Evolutionary conservation across 2,113 vertebrate genomes (phyloP).

Genomic region (Camelus dromedarius): DNA sequence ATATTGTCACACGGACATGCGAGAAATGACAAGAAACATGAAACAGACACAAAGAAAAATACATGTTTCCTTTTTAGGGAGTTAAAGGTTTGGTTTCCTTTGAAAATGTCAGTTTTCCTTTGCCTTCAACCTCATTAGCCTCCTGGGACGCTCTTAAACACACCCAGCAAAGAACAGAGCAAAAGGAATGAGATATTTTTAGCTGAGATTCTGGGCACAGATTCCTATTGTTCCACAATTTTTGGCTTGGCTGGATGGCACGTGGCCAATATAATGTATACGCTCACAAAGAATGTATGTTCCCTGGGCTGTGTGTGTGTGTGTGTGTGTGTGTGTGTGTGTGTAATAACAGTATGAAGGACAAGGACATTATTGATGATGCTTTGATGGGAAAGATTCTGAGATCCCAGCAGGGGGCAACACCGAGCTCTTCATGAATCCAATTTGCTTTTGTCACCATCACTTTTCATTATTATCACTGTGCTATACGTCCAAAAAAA

Average conservation of each 20-base stretch:
- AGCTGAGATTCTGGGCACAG: slow-evolving; percentile 77
- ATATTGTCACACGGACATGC: neutral
- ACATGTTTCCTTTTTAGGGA: slow-evolving; percentile 61
- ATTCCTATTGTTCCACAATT: slow-evolving; percentile 72
- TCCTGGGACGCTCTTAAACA: slow-evolving; percentile 64
- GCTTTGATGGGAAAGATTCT: slow-evolving; percentile 60
- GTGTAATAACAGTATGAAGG: neutral
- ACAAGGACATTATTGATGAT: slow-evolving; percentile 52
- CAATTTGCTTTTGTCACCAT: neutral
- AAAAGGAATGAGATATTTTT: slow-evolving; percentile 68
- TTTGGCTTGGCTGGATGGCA: slow-evolving; percentile 74
- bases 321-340: neutral
- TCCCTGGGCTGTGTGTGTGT: neutral
- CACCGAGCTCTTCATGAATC: neutral
- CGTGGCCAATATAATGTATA: slow-evolving; percentile 65
- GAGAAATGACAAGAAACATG: slow-evolving; percentile 54
- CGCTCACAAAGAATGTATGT: slow-evolving; percentile 54
- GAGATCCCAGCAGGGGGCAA: slow-evolving; percentile 56
- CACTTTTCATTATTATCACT: neutral
- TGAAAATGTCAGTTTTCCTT: slow-evolving; percentile 71
- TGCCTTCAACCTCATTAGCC: slow-evolving; percentile 66
- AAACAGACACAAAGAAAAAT: slow-evolving; percentile 66
- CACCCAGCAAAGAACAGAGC: slow-evolving; percentile 54
- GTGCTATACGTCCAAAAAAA: neutral
- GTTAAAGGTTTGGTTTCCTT: slow-evolving; percentile 58